A percentile compares a stretch with the other conserved stretches of the same genome.
Conservation (phyloP, 2,888 invertebrate genomes). For the Meganola albula region DNA sequence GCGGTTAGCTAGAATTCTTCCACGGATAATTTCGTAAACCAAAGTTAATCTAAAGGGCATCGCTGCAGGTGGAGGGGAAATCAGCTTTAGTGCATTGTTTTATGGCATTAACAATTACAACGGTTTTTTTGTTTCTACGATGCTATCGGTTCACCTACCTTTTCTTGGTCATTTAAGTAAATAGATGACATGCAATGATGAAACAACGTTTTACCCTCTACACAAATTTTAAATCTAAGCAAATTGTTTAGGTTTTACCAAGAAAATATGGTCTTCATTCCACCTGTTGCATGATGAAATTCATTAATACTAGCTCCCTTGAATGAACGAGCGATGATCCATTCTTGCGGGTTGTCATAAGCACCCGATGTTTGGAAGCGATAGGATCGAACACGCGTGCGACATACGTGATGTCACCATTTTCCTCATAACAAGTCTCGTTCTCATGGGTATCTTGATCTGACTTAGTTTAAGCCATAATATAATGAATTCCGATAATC, state of each 20-base stretch:
- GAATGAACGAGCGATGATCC: neutral
- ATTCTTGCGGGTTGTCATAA: conserved; percentile 25
- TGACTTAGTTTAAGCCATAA: conserved; percentile 19
- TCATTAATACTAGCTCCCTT: neutral
- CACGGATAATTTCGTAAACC: conserved; percentile 62
- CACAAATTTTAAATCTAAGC: conserved; percentile 9
- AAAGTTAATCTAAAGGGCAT: conserved; percentile 57
- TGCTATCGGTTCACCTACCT: conserved; percentile 29
- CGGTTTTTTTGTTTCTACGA: conserved; percentile 26
- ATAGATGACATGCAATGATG: conserved; percentile 14
- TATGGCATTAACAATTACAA: conserved; percentile 30
- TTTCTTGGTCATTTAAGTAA: conserved; percentile 21
- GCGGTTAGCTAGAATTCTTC: conserved; percentile 38
- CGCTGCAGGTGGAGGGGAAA: conserved; percentile 43
- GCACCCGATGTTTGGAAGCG: conserved; percentile 41
- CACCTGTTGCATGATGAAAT: neutral
- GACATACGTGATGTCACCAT: conserved; percentile 60
- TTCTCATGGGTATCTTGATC: conserved; percentile 59
- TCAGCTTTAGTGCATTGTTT: conserved; percentile 32
- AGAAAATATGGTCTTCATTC: neutral
- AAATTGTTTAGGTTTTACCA: neutral
- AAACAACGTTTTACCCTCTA: conserved; percentile 21
- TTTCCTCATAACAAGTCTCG: conserved; percentile 63
- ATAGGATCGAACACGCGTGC: conserved; percentile 55
- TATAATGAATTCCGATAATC: conserved; percentile 19